Percentiles rank a stretch among this genome's conserved stretches.
phyloP scores from a whole-genome alignment of 2,113 vertebrate species.

The zebrafish (Danio rerio) region GRCz12tu NC_133198.1:37284501-37285000 shows the following conservation, averaged over 20 bases:
- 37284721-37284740: slow-evolving; percentile 18
- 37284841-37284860: slow-evolving; percentile 13
- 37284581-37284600: slow-evolving; percentile 22
- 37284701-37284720: background rate
- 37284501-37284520: background rate
- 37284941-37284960: background rate
- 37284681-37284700: slow-evolving; percentile 34
- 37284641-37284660: slow-evolving; percentile 42
- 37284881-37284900: slow-evolving; percentile 33
- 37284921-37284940: slow-evolving; percentile 4
- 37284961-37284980: slow-evolving; percentile 2
- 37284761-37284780: slow-evolving; percentile 13
- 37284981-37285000: background rate
- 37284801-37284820: slow-evolving; percentile 37
- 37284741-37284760: slow-evolving; percentile 20
- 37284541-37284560: slow-evolving; percentile 24
- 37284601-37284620: slow-evolving; percentile 36
- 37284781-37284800: slow-evolving; percentile 25
- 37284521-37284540: background rate
- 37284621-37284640: slow-evolving; percentile 39
- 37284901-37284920: slow-evolving; percentile 23
- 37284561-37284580: background rate
- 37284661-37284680: slow-evolving; percentile 49
- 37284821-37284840: slow-evolving; percentile 38
- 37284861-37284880: slow-evolving; percentile 27